A percentile compares a stretch with the other conserved stretches of the same genome.
Conservation (phyloP, 2,113 vertebrate genomes). For the Echinops telfairi region DNA sequence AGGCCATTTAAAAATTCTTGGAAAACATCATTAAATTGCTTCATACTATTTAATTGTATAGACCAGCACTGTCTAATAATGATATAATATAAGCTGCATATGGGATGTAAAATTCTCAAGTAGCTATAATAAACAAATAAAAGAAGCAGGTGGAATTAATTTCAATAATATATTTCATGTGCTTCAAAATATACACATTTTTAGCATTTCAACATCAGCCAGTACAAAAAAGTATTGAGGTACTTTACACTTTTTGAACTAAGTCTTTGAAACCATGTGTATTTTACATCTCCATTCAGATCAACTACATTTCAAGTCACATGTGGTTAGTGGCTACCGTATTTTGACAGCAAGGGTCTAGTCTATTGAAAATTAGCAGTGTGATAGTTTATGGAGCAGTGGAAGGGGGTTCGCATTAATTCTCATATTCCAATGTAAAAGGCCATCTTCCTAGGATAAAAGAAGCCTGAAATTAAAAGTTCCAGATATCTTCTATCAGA, state of each 20-base stretch:
- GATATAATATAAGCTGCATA: background rate
- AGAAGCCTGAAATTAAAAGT: conserved; percentile 55
- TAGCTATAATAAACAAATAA: background rate
- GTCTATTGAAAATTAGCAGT: background rate
- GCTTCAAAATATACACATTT: background rate
- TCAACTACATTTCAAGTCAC: background rate
- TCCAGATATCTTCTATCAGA: conserved; percentile 49
- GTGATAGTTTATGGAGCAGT: background rate
- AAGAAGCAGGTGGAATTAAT: conserved; percentile 2
- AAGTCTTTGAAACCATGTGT: background rate
- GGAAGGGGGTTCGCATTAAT: conserved; percentile 60
- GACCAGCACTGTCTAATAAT: background rate
- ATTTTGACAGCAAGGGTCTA: background rate
- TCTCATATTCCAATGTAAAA: conserved; percentile 56
- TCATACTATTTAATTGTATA: background rate
- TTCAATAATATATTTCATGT: conserved; percentile 46
- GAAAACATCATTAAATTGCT: background rate
- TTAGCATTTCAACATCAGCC: background rate
- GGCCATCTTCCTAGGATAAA: conserved; percentile 64
- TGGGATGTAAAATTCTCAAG: background rate
- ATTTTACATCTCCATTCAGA: background rate
- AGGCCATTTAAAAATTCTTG: conserved; percentile 23
- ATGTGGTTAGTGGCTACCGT: background rate
- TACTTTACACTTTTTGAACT: background rate
- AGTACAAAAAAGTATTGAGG: background rate